Conservation (phyloP, 2,797 vertebrate genomes). For the Falco rusticolus region DNA sequence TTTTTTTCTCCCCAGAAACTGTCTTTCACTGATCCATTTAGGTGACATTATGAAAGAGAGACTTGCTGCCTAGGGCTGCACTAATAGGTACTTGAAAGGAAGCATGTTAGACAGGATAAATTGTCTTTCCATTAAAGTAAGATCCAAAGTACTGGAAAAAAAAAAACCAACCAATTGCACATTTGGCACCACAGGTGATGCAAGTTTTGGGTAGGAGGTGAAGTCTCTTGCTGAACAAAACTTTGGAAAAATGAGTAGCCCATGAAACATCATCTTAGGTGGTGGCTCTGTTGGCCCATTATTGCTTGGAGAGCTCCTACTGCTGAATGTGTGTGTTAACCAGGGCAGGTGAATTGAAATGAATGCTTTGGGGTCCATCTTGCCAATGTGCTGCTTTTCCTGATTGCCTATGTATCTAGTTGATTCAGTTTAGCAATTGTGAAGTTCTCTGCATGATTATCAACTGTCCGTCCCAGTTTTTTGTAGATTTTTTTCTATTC, state of each 20-base stretch:
- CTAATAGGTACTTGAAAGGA: neutral
- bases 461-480: neutral
- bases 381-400: neutral
- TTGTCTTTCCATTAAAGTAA: neutral
- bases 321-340: fast-evolving
- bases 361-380: neutral
- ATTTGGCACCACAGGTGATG: neutral
- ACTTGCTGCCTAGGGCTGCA: neutral
- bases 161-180: neutral
- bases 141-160: neutral
- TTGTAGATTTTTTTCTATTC: neutral
- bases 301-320: neutral
- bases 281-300: neutral
- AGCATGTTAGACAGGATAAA: neutral
- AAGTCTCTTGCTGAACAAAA: neutral
- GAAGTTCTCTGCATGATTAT: neutral
- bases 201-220: neutral
- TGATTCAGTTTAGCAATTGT: neutral
- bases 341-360: neutral
- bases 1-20: neutral
- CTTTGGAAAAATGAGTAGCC: neutral
- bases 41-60: neutral
- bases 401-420: neutral
- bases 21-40: neutral
- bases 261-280: neutral